These are phyloP conservation scores for Vulpes ferrilata DNA, from an alignment of 2,113 vertebrate species.

Conservation along the genomic window DNA sequence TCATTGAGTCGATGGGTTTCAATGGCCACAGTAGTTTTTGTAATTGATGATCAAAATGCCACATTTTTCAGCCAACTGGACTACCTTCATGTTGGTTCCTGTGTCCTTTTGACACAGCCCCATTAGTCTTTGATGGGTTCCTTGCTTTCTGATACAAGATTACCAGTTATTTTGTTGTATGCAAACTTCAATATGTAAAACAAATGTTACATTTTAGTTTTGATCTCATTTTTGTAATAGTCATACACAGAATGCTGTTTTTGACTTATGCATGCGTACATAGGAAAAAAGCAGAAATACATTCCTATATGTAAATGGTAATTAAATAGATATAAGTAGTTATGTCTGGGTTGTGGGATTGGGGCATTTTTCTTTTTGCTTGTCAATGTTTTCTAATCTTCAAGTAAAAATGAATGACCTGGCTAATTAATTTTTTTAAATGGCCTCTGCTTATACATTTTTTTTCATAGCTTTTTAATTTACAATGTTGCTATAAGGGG, in stretches of 20 bases:
- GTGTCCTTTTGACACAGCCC: neutral
- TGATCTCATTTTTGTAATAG: neutral
- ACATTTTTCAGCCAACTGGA: neutral
- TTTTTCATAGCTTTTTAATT: neutral
- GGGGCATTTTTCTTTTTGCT: neutral
- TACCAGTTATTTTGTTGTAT: neutral
- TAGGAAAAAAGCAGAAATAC: neutral
- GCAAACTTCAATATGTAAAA: neutral
- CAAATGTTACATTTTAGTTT: neutral
- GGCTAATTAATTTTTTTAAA: neutral
- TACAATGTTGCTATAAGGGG: neutral
- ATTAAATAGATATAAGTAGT: neutral
- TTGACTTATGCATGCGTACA: neutral
- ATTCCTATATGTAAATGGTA: neutral
- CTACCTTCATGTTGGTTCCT: neutral
- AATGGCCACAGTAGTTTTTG: neutral
- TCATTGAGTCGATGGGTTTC: neutral
- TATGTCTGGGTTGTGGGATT: neutral
- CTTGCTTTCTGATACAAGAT: conserved; percentile 25
- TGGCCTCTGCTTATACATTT: neutral
- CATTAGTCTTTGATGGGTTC: neutral
- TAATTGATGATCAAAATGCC: neutral
- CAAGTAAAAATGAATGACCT: neutral
- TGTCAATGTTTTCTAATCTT: neutral
- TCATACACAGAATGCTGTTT: neutral